Evolutionary conservation across 2,888 invertebrate species (phyloP).

Genomic region (Taphrorychus bicolor): DNA sequence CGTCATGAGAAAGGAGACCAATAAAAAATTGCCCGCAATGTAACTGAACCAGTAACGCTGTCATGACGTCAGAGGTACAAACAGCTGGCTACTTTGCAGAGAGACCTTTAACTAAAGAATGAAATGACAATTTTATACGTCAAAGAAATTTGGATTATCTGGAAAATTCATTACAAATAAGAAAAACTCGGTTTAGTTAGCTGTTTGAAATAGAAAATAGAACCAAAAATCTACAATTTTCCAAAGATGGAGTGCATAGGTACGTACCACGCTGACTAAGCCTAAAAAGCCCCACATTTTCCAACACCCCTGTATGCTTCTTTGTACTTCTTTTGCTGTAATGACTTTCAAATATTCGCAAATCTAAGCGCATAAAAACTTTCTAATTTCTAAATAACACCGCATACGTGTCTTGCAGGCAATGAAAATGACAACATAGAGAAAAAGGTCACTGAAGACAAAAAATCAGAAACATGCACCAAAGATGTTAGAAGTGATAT

Average conservation of each 20-base stretch:
- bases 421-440: slow-evolving; percentile 61
- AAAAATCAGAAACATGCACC: slow-evolving; percentile 51
- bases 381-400: not conserved
- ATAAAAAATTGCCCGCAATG: no score
- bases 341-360: not conserved
- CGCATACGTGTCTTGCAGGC: slow-evolving; percentile 43
- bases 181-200: no score
- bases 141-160: no score
- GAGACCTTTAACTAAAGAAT: no score
- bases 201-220: no score
- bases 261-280: not conserved
- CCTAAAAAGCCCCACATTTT: not conserved
- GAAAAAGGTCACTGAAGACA: slow-evolving; percentile 52
- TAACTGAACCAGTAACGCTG: no score
- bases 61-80: no score
- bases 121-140: no score
- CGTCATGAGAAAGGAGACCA: no score
- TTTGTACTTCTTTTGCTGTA: not conserved
- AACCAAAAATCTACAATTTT: not conserved
- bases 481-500: slow-evolving; percentile 57
- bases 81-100: no score
- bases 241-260: slow-evolving; percentile 14
- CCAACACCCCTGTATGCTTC: not conserved
- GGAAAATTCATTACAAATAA: no score
- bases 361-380: not conserved